phyloP scores from a whole-genome alignment of 2,797 vertebrate species.

The Sebastes baramenuke region DNA sequence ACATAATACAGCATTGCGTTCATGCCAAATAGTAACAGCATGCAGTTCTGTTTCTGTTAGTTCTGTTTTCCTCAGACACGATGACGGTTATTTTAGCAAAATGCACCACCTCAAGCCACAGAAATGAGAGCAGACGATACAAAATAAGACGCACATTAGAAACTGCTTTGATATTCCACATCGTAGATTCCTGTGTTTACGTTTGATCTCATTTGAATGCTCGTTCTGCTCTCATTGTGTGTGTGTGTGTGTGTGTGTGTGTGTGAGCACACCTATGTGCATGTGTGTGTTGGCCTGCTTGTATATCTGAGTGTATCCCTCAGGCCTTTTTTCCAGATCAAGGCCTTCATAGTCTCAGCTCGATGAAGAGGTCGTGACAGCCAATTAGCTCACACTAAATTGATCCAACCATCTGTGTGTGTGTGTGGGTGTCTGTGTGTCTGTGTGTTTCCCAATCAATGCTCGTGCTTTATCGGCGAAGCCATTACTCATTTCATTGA shows the following conservation, averaged over 20 bases:
- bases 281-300: constrained; percentile 34
- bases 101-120: constrained; percentile 19
- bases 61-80: background rate
- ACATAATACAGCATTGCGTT: background rate
- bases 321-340: constrained; percentile 63
- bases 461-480: constrained; percentile 66
- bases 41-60: background rate
- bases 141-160: constrained; percentile 3
- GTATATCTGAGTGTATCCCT: constrained; percentile 50
- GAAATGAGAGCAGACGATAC: background rate
- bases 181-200: constrained; percentile 9
- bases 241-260: background rate
- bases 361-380: constrained; percentile 70
- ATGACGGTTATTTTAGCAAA: background rate
- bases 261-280: background rate
- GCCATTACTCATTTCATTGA: constrained; percentile 67
- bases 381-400: constrained; percentile 73
- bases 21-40: background rate
- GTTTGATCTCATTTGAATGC: constrained; percentile 12
- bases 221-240: background rate
- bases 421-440: constrained; percentile 14
- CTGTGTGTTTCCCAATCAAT: constrained; percentile 52
- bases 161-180: constrained; percentile 10
- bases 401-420: constrained; percentile 54
- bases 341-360: constrained; percentile 59